A percentile compares a stretch with the other conserved stretches of the same genome.
phyloP scores from a whole-genome alignment of 2,888 invertebrate species.

The Argyresthia albistria region DNA sequence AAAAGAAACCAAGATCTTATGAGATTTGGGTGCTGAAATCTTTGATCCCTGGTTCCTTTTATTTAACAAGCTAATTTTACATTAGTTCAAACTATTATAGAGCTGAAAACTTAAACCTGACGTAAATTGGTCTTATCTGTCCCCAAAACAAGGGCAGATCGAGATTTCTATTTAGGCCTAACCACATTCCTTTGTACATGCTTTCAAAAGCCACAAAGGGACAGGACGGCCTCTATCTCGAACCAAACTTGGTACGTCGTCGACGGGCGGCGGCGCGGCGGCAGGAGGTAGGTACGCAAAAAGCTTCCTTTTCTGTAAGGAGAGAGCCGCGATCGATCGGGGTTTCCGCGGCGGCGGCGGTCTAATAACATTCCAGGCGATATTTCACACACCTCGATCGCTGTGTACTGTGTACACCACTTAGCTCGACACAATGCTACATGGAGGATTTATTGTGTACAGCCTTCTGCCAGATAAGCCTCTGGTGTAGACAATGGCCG shows the following conservation, averaged over 20 bases:
- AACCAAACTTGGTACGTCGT: constrained; percentile 27
- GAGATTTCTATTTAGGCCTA: not conserved
- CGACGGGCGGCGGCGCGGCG: constrained; percentile 11
- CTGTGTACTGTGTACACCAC: constrained; percentile 20
- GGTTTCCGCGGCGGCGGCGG: constrained; percentile 31
- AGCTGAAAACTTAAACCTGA: not conserved
- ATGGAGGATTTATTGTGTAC: constrained; percentile 62
- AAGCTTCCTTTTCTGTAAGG: constrained; percentile 24
- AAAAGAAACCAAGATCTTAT: not conserved
- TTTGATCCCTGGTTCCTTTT: not conserved
- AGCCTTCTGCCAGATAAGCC: constrained; percentile 47
- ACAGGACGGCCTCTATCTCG: constrained; percentile 26
- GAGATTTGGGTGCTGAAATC: not conserved
- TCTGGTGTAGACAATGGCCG: constrained; percentile 46
- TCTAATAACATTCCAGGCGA: constrained; percentile 59
- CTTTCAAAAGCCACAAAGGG: constrained; percentile 24
- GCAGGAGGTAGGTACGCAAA: constrained; percentile 19
- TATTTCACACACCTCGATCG: constrained; percentile 31
- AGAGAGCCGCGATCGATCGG: constrained; percentile 46
- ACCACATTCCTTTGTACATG: constrained; percentile 22
- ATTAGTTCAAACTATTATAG: not conserved
- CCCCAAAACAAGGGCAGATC: not conserved
- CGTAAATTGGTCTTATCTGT: not conserved
- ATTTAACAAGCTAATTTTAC: too few relatives aligned
- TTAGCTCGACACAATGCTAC: constrained; percentile 41